Evolutionary conservation across 1,140 invertebrate genomes (phyloP).

Genomic region (Thaumetopoea pityocampa): DNA sequence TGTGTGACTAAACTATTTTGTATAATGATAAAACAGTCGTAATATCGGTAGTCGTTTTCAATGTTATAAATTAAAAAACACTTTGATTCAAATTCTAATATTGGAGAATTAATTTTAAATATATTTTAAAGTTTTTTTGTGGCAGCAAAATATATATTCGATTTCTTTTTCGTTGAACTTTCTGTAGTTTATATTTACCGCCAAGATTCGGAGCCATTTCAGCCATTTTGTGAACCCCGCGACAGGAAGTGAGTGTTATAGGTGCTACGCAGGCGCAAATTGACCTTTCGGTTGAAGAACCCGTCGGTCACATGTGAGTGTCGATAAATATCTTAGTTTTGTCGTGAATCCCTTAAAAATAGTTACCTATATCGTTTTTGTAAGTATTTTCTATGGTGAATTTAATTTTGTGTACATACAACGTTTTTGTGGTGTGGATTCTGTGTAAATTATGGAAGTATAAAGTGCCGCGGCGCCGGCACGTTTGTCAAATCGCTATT

Average conservation of each 20-base stretch:
- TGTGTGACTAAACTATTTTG: neutral
- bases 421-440: conserved; percentile 46
- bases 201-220: conserved; percentile 43
- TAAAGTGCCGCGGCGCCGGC: conserved; percentile 61
- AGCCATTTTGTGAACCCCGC: conserved; percentile 68
- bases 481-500: conserved; percentile 69
- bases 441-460: conserved; percentile 57
- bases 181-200: conserved; percentile 38
- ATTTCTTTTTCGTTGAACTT: neutral
- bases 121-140: conserved; percentile 3
- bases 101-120: conserved; percentile 3
- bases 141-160: neutral
- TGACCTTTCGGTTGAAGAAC: conserved; percentile 76
- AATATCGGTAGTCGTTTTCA: conserved; percentile 15
- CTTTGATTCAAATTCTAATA: too few species aligned
- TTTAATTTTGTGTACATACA: conserved; percentile 57
- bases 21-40: conserved; percentile 2
- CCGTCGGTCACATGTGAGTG: conserved; percentile 77
- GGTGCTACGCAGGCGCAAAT: conserved; percentile 76
- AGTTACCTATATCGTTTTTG: conserved; percentile 62
- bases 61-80: too few species aligned
- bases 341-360: conserved; percentile 61
- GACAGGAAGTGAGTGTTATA: conserved; percentile 74
- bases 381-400: conserved; percentile 72
- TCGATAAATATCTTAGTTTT: conserved; percentile 75